phyloP scores from a whole-genome alignment of 2,888 invertebrate genomes.

The Sylvicola cinctus region DNA sequence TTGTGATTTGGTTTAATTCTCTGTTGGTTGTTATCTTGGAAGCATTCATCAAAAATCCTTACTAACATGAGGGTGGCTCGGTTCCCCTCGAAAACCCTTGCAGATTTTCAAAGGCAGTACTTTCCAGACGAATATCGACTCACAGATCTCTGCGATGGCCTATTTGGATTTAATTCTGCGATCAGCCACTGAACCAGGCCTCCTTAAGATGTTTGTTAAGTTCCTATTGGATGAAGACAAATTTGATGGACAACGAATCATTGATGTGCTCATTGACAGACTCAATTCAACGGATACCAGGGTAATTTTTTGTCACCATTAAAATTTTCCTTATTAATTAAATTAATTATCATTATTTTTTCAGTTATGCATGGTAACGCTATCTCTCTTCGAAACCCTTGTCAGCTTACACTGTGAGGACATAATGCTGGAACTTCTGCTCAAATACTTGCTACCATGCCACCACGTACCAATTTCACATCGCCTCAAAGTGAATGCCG shows the following conservation, averaged over 20 bases:
- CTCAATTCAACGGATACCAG: conserved; percentile 50
- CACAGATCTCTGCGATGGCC: conserved; percentile 80
- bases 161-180: conserved; percentile 82
- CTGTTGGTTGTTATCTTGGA: too few species aligned
- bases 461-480: conserved; percentile 59
- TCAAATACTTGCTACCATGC: conserved; percentile 66
- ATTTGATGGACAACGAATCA: conserved; percentile 64
- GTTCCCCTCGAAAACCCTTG: conserved; percentile 12
- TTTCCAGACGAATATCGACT: conserved; percentile 66
- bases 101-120: conserved; percentile 29
- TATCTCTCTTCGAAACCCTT: conserved; percentile 78
- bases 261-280: conserved; percentile 64
- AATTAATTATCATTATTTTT: conserved; percentile 4
- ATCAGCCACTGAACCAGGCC: conserved; percentile 64
- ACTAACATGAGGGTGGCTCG: too few species aligned
- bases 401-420: conserved; percentile 89
- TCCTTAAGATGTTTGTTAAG: conserved; percentile 62
- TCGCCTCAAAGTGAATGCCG: conserved; percentile 42
- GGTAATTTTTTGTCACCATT: conserved; percentile 27
- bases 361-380: conserved; percentile 65
- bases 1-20: too few species aligned
- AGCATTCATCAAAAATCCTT: conserved; percentile 1
- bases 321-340: conserved; percentile 2
- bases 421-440: conserved; percentile 76
- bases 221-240: conserved; percentile 64